Percentiles rank a stretch among this genome's conserved stretches.
phyloP scores from a whole-genome alignment of 2,113 vertebrate genomes.

The Pollimyrus isidori region DNA sequence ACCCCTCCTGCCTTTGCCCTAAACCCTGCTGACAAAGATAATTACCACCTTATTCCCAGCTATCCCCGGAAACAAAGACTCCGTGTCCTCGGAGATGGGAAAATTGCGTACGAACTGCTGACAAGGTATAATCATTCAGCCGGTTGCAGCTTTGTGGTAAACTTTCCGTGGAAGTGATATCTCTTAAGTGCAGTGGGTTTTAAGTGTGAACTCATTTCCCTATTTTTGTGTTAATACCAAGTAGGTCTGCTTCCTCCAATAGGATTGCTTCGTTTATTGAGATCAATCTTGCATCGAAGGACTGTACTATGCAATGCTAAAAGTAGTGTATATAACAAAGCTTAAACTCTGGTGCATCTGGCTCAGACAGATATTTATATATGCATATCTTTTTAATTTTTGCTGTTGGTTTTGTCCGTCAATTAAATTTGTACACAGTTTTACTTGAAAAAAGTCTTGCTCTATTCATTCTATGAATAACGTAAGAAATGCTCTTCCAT shows the following conservation, averaged over 20 bases:
- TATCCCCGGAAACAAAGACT: constrained; percentile 58
- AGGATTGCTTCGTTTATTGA: not conserved
- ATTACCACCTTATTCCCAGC: constrained; percentile 43
- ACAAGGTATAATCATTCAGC: constrained; percentile 62
- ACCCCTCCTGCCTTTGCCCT: constrained; percentile 20
- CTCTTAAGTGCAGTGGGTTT: constrained; percentile 17
- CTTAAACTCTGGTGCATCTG: not conserved
- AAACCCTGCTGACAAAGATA: constrained; percentile 33
- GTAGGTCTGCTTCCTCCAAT: not conserved
- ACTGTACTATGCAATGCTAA: not conserved
- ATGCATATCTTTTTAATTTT: not conserved
- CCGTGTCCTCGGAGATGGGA: constrained; percentile 56
- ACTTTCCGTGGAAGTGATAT: constrained; percentile 32
- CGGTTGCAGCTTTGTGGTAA: constrained; percentile 31
- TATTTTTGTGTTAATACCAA: not conserved
- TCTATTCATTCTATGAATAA: not conserved
- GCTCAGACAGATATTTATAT: not conserved
- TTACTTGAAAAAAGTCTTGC: not conserved
- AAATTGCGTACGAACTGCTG: constrained; percentile 54
- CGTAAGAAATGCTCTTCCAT: not conserved
- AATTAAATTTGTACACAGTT: not conserved
- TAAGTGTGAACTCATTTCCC: not conserved
- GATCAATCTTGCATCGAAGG: not conserved
- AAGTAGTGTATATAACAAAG: not conserved
- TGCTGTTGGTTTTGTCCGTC: not conserved